phyloP scores from a whole-genome alignment of 1,140 invertebrate genomes.

The Drosophila pandora region DNA sequence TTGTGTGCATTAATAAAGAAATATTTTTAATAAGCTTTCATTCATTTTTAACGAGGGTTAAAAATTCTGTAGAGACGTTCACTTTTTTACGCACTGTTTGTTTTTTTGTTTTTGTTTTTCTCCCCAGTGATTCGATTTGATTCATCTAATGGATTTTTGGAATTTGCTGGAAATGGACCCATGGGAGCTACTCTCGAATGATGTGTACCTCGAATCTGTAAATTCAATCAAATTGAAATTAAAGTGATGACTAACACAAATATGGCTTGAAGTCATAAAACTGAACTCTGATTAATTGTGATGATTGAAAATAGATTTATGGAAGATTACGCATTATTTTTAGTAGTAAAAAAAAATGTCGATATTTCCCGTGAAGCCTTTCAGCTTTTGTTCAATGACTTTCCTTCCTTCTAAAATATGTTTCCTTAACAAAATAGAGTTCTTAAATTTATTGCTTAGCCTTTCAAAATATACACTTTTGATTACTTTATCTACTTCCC shows the following conservation, averaged over 20 bases:
- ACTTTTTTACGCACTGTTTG: constrained; percentile 23
- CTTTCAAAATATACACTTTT: constrained; percentile 1
- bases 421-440: too few species aligned
- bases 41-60: constrained; percentile 80
- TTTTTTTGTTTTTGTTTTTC: constrained; percentile 9
- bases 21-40: constrained; percentile 82
- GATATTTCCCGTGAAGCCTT: background rate
- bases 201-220: constrained; percentile 35
- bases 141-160: constrained; percentile 77
- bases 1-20: constrained; percentile 71
- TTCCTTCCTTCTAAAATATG: too few species aligned
- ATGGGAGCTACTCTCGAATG: constrained; percentile 49
- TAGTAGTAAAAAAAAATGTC: background rate
- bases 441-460: background rate
- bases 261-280: background rate
- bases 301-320: background rate
- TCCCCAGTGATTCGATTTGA: constrained; percentile 51
- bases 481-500: constrained; percentile 18
- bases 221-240: constrained; percentile 67
- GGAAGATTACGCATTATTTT: background rate
- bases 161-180: constrained; percentile 53
- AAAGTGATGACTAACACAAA: constrained; percentile 21
- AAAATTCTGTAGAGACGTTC: constrained; percentile 76
- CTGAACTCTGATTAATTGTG: background rate
- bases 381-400: background rate